Base-by-base conservation (phyloP, 2,797 vertebrate species). In the Luscinia megarhynchos region DNA sequence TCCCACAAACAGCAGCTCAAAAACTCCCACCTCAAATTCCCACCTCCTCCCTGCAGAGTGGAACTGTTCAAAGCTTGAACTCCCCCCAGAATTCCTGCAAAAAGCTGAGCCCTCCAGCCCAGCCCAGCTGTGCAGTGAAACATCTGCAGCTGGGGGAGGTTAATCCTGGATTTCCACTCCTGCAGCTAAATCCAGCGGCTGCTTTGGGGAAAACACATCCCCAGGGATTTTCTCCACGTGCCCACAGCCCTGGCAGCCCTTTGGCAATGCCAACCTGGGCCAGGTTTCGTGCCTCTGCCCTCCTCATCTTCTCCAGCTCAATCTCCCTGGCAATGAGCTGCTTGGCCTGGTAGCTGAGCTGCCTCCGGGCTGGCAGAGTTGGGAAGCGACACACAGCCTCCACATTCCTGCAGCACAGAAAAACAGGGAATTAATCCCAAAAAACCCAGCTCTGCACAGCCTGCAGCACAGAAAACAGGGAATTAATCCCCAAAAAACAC, bases 251-350 rank as follows among this genome's bases (percentile, higher is more conserved):
- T 17, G 5, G 2, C 32, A 6, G 7, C 46, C 22, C n/a, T 9
- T 0, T 0, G 0, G 57, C 7, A 14, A 27, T 4, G 11, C 74
- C 85, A n/a, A 99, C 99, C 97, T 46, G 90, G 4, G 41, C 30
- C 16, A 95, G 86, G 89, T 97, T 98, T 26, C 97, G 92, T 1
- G 97, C 97, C 95, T 99, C 99, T 0, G 95, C 96, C 93, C 99
- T 98, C 95, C 99, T 98, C 99, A 99, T 99, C 97, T 98, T 99
- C 97, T 99, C 99, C 95, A 99, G 96, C 95, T 99, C 99, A 4
- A 99, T 98, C 97, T 99, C 99, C 51, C 98, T 97, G 85, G 99
- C 98, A 2, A 99, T 98, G 77, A 99, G 99, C 96, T 99, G 99
- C 97, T 99, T 99, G 96, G 99, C 98, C 97, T 99, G 99, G 97